These are phyloP conservation scores for Pteropus alecto DNA, from an alignment of 2,113 vertebrate genomes.

Conservation along the genomic window DNA sequence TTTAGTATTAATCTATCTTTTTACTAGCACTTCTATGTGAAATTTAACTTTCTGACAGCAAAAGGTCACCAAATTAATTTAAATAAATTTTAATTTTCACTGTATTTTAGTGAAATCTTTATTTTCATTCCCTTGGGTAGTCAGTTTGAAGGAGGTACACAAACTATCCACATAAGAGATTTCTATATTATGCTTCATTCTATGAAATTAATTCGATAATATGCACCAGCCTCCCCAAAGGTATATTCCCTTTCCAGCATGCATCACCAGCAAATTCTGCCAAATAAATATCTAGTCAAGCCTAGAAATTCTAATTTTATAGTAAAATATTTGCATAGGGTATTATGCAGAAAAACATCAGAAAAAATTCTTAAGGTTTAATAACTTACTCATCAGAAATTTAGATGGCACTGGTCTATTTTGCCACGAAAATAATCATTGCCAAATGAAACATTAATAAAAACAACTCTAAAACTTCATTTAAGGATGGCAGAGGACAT, in stretches of 20 bases:
- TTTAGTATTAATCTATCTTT: not conserved
- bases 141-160: not conserved
- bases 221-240: not conserved
- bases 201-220: not conserved
- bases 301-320: not conserved
- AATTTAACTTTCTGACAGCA: not conserved
- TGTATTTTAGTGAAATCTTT: not conserved
- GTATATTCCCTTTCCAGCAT: not conserved
- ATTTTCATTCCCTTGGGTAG: not conserved
- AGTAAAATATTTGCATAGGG: not conserved
- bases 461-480: not conserved
- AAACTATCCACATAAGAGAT: not conserved
- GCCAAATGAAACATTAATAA: not conserved
- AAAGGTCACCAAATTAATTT: not conserved
- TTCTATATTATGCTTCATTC: not conserved
- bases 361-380: not conserved
- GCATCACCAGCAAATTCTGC: not conserved
- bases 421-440: not conserved
- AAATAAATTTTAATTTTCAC: not conserved
- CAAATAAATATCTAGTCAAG: not conserved
- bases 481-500: not conserved
- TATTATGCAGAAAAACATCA: not conserved
- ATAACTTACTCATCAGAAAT: not conserved
- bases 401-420: not conserved
- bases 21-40: not conserved